Conservation (phyloP, 1,140 invertebrate genomes). For the Eupristina koningsbergeri region DNA sequence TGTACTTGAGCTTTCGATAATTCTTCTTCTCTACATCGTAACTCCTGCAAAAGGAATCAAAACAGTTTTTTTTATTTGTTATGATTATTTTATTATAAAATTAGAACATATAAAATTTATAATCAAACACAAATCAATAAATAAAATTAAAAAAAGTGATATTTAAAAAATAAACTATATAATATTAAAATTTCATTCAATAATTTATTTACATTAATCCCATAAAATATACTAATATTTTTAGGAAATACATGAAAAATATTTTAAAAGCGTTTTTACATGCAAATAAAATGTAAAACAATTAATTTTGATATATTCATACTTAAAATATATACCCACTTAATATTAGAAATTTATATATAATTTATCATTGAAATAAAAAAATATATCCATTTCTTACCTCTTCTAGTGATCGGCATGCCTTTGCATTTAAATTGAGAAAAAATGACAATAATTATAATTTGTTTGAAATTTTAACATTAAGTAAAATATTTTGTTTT, state of each 20-base stretch:
- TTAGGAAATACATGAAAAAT: background rate
- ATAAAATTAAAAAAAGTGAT: background rate
- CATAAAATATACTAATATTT: background rate
- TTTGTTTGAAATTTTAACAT: constrained; percentile 52
- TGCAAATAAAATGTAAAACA: constrained; percentile 16
- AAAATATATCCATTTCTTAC: constrained; percentile 65
- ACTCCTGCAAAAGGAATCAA: constrained; percentile 78
- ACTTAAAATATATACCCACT: background rate
- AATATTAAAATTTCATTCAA: background rate
- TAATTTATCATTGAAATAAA: constrained; percentile 10
- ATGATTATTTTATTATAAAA: background rate
- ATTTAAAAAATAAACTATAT: background rate
- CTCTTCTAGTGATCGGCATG: constrained; percentile 74
- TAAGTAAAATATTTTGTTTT: background rate
- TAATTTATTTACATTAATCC: background rate
- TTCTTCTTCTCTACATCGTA: constrained; percentile 94
- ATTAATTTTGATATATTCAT: background rate
- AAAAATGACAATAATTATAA: constrained; percentile 55
- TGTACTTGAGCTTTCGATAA: constrained; percentile 87
- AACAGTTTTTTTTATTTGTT: background rate
- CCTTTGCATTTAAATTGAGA: constrained; percentile 63
- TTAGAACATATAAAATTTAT: background rate
- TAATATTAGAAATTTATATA: background rate
- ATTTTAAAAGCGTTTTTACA: constrained; percentile 34
- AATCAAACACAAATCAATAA: background rate